Evolutionary conservation across 2,888 invertebrate species (phyloP).

Genomic region (Caenorhabditis virilis): DNA sequence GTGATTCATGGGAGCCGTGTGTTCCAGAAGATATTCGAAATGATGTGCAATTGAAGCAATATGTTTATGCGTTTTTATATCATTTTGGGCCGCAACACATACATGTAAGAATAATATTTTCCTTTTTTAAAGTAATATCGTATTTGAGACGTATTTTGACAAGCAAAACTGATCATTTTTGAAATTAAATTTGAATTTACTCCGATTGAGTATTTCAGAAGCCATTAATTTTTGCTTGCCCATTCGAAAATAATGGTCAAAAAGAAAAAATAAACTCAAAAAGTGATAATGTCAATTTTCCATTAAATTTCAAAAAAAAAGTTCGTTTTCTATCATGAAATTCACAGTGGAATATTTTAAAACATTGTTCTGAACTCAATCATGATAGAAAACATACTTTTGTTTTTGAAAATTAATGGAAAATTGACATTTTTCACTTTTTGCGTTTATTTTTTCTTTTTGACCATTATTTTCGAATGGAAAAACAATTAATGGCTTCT

Average conservation of each 20-base stretch:
- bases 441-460: too few relatives aligned
- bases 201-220: not conserved
- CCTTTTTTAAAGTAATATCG: not conserved
- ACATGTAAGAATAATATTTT: conserved; percentile 5
- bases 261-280: not conserved
- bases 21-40: conserved; percentile 30
- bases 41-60: conserved; percentile 24
- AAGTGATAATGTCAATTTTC: too few relatives aligned
- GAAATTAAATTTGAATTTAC: too few relatives aligned
- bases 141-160: not conserved
- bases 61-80: conserved; percentile 18
- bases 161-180: not conserved
- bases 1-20: conserved; percentile 36
- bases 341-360: too few relatives aligned
- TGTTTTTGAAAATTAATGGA: too few relatives aligned
- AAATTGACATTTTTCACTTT: too few relatives aligned
- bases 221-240: not conserved
- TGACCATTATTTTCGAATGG: too few relatives aligned
- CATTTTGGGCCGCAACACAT: conserved; percentile 39
- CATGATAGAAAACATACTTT: too few relatives aligned
- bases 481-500: too few relatives aligned
- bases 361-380: too few relatives aligned
- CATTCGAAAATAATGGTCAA: too few relatives aligned
- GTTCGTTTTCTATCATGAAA: not conserved
- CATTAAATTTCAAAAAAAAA: too few relatives aligned